Percentiles rank a stretch among this genome's conserved stretches.
These are phyloP conservation scores for Momotus momota DNA, from an alignment of 2,797 vertebrate genomes.

Conservation along the genomic window DNA sequence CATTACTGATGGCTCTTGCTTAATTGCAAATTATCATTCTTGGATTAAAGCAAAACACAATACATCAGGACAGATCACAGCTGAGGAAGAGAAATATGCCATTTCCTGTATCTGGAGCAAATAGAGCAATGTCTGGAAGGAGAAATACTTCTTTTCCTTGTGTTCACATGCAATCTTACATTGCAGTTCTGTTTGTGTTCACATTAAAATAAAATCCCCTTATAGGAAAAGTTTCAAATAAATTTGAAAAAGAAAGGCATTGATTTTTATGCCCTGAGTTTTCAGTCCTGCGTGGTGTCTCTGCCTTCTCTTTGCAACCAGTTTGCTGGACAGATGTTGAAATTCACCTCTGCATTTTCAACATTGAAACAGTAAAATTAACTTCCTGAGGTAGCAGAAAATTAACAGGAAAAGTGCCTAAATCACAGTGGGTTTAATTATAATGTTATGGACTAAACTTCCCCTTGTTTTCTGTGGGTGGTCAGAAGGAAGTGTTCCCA, in stretches of 20 bases:
- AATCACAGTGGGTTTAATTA: neutral
- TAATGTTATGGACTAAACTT: neutral
- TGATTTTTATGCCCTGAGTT: neutral
- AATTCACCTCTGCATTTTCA: neutral
- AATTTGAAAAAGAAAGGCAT: neutral
- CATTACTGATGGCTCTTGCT: neutral
- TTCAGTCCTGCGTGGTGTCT: neutral
- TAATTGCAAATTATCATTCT: neutral
- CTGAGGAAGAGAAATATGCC: neutral
- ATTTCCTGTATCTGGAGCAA: neutral
- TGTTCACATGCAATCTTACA: neutral
- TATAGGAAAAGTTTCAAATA: neutral
- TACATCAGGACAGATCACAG: neutral
- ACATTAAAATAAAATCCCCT: neutral
- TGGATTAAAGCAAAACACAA: neutral
- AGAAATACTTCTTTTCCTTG: neutral
- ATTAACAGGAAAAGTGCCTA: neutral
- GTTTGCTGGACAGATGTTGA: neutral
- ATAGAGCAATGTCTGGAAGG: neutral
- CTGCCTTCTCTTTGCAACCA: neutral
- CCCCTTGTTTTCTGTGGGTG: neutral
- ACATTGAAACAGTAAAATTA: neutral
- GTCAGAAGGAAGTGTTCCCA: neutral
- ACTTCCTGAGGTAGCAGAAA: neutral
- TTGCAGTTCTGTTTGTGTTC: neutral